Percentiles rank a stretch among this genome's conserved stretches.
phyloP scores from a whole-genome alignment of 2,113 vertebrate genomes.

The Chaetorhynchus papuensis region DNA sequence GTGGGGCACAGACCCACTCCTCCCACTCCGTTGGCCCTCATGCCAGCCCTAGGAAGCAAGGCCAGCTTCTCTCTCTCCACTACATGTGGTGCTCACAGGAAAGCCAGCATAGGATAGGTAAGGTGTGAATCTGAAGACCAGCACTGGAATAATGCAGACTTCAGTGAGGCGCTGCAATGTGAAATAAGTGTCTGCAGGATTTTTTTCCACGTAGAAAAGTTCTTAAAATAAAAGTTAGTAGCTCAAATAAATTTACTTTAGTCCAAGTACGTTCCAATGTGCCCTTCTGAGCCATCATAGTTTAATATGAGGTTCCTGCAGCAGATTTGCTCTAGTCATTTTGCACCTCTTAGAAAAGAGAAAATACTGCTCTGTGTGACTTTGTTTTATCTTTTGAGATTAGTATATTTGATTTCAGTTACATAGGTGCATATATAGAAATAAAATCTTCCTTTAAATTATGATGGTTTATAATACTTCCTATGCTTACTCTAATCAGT shows the following conservation, averaged over 20 bases:
- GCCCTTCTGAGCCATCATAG: not conserved
- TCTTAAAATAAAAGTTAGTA: not conserved
- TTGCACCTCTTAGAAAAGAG: not conserved
- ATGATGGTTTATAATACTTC: not conserved
- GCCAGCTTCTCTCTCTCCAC: not conserved
- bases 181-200: not conserved
- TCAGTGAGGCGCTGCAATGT: not conserved
- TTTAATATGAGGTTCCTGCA: not conserved
- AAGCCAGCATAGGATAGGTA: not conserved
- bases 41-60: not conserved
- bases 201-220: not conserved
- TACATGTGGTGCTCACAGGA: not conserved
- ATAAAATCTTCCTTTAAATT: not conserved
- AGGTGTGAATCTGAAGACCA: not conserved
- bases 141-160: not conserved
- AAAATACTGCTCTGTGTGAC: not conserved
- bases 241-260: not conserved
- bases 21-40: rapidly evolving
- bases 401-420: not conserved
- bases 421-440: not conserved
- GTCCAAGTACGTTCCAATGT: not conserved
- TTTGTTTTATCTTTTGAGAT: not conserved
- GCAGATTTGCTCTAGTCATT: not conserved
- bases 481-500: not conserved
- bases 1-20: not conserved